These are phyloP conservation scores for Buphagus erythrorhynchus DNA, from an alignment of 2,797 vertebrate species.

Conservation along the genomic window DNA sequence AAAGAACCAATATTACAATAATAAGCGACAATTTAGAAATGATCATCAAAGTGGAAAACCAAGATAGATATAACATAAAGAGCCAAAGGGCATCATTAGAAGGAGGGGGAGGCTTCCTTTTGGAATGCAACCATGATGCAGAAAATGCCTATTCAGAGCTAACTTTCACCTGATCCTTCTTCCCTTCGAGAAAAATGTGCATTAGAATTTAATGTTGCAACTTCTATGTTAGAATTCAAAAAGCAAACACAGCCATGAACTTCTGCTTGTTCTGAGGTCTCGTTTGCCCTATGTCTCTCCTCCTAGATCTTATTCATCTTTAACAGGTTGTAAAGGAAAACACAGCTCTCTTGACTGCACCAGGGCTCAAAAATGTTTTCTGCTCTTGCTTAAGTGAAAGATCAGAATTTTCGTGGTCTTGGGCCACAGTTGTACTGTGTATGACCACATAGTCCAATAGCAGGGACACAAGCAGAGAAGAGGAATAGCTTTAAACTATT, in stretches of 20 bases:
- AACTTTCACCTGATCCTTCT: neutral
- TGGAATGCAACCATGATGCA: neutral
- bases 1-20: neutral
- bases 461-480: neutral
- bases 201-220: neutral
- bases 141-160: neutral
- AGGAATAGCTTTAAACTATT: neutral
- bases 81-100: constrained; percentile 29
- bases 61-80: neutral
- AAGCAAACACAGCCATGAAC: neutral
- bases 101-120: neutral
- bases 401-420: neutral
- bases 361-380: neutral
- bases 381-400: neutral
- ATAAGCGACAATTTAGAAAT: constrained; percentile 47
- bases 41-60: constrained; percentile 31
- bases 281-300: accelerated
- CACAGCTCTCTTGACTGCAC: neutral
- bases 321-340: neutral
- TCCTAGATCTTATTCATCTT: neutral
- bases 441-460: neutral
- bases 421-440: neutral
- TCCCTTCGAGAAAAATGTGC: neutral
- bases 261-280: neutral
- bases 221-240: neutral